phyloP scores from a whole-genome alignment of 1,140 invertebrate genomes.

The Penaeus chinensis region DNA sequence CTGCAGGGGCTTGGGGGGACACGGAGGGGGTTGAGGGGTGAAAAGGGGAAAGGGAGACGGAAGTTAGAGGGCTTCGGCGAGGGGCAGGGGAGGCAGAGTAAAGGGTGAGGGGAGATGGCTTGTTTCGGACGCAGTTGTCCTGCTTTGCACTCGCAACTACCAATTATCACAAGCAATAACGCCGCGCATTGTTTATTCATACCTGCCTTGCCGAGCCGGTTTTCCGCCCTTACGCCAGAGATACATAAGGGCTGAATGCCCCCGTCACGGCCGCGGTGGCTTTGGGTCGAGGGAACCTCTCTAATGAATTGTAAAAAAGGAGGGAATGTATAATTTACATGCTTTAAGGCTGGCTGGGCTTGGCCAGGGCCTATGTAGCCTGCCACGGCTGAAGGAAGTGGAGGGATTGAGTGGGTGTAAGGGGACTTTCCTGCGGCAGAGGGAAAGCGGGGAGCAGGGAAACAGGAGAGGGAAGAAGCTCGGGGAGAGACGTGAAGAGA shows the following conservation, averaged over 20 bases:
- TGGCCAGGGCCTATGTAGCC: constrained; percentile 42
- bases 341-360: constrained; percentile 45
- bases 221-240: neutral
- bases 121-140: constrained; percentile 20
- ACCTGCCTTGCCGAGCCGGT: too few relatives aligned
- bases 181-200: constrained; percentile 34
- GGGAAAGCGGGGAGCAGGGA: neutral
- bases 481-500: too few relatives aligned
- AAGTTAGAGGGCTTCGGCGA: neutral
- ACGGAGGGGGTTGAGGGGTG: too few relatives aligned
- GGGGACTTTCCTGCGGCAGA: neutral
- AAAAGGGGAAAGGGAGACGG: neutral
- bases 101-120: neutral
- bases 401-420: constrained; percentile 30
- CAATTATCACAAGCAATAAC: constrained; percentile 55
- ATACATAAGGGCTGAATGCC: constrained; percentile 6
- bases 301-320: constrained; percentile 51
- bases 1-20: too few relatives aligned
- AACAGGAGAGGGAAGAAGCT: too few relatives aligned
- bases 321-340: constrained; percentile 54
- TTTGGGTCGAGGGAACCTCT: neutral
- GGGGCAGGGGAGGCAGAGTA: constrained; percentile 1
- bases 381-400: constrained; percentile 17
- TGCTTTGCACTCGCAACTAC: constrained; percentile 39
- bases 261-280: neutral